Percentiles rank a stretch among this genome's conserved stretches.
Conservation (phyloP, 2,888 invertebrate species). For the Drosophila differens region DNA sequence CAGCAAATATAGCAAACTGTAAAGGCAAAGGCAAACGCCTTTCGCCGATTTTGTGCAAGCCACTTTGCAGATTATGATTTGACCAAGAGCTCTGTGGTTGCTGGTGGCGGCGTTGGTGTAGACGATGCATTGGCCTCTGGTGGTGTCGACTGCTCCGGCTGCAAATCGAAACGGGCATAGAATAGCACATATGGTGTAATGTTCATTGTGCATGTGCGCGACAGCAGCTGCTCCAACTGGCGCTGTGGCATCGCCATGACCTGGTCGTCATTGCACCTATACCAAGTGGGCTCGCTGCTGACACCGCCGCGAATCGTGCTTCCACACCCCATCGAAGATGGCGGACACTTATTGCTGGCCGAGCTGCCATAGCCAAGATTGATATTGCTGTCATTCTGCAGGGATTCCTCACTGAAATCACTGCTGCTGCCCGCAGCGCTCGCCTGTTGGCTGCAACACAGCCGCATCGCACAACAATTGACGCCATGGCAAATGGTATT, state of each 20-base stretch:
- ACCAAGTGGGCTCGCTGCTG: conserved; percentile 87
- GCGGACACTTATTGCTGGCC: conserved; percentile 61
- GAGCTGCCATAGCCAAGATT: conserved; percentile 60
- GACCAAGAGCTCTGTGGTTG: conserved; percentile 75
- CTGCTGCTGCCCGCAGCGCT: conserved; percentile 63
- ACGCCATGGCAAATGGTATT: conserved; percentile 86
- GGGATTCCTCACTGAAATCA: conserved; percentile 76
- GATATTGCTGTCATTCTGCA: conserved; percentile 62
- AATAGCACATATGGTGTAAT: conserved; percentile 95
- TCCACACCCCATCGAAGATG: conserved; percentile 44
- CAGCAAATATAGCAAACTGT: background rate
- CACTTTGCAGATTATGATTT: conserved; percentile 74
- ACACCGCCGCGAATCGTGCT: conserved; percentile 82
- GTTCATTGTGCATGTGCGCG: conserved; percentile 90
- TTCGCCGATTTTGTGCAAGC: conserved; percentile 78
- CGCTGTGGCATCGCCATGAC: conserved; percentile 91
- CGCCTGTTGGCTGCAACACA: conserved; percentile 70
- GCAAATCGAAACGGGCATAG: conserved; percentile 89
- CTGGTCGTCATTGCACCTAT: conserved; percentile 95
- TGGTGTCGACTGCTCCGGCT: conserved; percentile 58
- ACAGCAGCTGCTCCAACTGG: conserved; percentile 92
- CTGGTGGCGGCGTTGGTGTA: conserved; percentile 50
- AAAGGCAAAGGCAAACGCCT: conserved; percentile 9
- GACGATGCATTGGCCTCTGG: conserved; percentile 54
- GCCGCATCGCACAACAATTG: conserved; percentile 87